These are phyloP conservation scores for Saiga tatarica DNA, from an alignment of 2,113 vertebrate genomes.

Conservation along the genomic window DNA sequence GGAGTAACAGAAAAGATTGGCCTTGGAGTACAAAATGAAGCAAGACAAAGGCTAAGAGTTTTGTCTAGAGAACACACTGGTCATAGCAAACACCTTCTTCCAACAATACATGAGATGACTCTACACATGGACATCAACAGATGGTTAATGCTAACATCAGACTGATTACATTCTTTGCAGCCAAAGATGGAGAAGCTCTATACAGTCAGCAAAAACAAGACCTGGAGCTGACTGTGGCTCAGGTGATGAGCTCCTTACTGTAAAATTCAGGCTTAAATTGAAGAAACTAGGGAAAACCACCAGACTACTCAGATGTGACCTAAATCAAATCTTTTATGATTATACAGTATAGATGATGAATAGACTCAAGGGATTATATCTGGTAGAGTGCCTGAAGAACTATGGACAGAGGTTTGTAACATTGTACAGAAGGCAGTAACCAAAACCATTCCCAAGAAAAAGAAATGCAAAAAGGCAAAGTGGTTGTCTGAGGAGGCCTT, in stretches of 20 bases:
- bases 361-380: neutral
- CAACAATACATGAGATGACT: neutral
- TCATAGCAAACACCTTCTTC: neutral
- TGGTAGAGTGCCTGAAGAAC: neutral
- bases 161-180: neutral
- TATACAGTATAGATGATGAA: neutral
- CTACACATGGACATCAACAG: neutral
- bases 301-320: neutral
- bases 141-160: neutral
- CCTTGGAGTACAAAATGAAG: neutral
- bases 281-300: neutral
- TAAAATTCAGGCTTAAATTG: neutral
- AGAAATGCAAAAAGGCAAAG: neutral
- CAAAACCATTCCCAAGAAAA: neutral
- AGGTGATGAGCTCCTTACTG: neutral
- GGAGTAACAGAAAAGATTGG: neutral
- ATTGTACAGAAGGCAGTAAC: accelerated
- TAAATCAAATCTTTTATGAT: neutral
- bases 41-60: neutral
- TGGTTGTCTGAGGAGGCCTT: neutral
- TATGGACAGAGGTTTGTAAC: neutral
- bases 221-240: neutral
- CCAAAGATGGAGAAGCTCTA: neutral
- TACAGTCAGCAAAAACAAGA: neutral
- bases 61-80: neutral